Percentiles rank a stretch among this genome's conserved stretches.
Evolutionary conservation across 2,888 invertebrate species (phyloP).

Genomic region (Epirrhoe alternata): DNA sequence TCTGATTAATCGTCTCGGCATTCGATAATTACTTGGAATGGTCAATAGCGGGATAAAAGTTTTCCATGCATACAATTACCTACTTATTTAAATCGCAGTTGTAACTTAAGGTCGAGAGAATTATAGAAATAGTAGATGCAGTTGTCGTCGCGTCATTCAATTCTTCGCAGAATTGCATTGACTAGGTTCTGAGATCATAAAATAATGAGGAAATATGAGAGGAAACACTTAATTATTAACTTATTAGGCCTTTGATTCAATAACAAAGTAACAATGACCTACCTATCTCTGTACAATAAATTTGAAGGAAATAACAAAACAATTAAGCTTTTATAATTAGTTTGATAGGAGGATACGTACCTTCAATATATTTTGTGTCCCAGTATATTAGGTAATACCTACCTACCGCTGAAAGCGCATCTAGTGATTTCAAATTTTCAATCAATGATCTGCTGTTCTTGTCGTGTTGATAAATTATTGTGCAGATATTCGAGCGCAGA

Average conservation of each 20-base stretch:
- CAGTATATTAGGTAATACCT: too few relatives aligned
- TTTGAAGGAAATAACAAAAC: neutral
- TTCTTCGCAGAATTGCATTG: slow-evolving; percentile 22
- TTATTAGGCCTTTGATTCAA: neutral
- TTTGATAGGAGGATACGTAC: neutral
- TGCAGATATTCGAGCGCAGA: too few relatives aligned
- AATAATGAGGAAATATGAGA: slow-evolving; percentile 22
- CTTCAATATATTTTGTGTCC: too few relatives aligned
- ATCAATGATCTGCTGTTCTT: too few relatives aligned
- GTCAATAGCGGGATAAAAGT: slow-evolving; percentile 38
- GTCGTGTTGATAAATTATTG: too few relatives aligned
- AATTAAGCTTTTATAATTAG: neutral
- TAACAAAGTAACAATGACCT: slow-evolving; percentile 6
- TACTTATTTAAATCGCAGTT: slow-evolving; percentile 32
- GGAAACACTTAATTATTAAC: neutral
- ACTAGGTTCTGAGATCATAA: slow-evolving; percentile 17
- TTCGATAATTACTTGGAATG: slow-evolving; percentile 35
- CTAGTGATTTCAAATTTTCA: too few relatives aligned
- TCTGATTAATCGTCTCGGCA: slow-evolving; percentile 22
- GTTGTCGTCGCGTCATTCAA: slow-evolving; percentile 33
- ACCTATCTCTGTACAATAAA: neutral
- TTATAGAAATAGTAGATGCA: slow-evolving; percentile 28
- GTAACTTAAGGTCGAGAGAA: slow-evolving; percentile 33
- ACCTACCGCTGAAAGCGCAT: too few relatives aligned
- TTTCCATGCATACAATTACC: slow-evolving; percentile 43